Percentiles rank a stretch among this genome's conserved stretches.
These are phyloP conservation scores for Pipra filicauda DNA, from an alignment of 2,113 vertebrate genomes.

Conservation along the genomic window DNA sequence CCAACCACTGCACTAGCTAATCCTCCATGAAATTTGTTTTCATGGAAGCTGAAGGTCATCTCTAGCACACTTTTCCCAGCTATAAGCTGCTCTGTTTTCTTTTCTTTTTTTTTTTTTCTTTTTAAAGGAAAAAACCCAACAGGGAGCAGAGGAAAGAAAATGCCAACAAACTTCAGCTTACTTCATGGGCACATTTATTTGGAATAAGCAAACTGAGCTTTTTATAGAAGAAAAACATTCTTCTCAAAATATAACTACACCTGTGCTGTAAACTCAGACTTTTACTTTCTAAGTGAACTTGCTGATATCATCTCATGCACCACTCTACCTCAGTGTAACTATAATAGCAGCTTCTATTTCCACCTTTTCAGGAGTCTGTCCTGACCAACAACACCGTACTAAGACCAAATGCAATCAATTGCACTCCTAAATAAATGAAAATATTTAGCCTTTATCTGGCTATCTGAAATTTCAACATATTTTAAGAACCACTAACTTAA, in stretches of 20 bases:
- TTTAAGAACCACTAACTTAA: not conserved
- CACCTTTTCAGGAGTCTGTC: not conserved
- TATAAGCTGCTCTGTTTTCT: not conserved
- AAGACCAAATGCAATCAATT: not conserved
- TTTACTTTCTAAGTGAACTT: not conserved
- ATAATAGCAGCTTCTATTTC: not conserved
- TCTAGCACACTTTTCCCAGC: not conserved
- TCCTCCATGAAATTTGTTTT: slow-evolving; percentile 40
- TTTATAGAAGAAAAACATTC: not conserved
- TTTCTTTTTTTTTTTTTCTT: not conserved
- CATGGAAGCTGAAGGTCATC: slow-evolving; percentile 34
- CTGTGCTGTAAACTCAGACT: not conserved
- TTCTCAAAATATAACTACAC: not conserved
- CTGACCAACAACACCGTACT: not conserved
- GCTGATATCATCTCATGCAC: not conserved
- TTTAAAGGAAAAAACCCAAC: not conserved
- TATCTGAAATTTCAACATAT: not conserved
- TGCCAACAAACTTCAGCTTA: not conserved
- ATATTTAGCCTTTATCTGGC: not conserved
- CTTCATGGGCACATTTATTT: not conserved
- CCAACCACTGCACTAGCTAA: not conserved
- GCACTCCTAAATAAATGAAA: not conserved
- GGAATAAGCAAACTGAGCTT: not conserved
- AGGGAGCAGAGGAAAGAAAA: not conserved
- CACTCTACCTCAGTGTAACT: not conserved